Conservation (phyloP, 2,888 invertebrate species). For the Biston stratarius region DNA sequence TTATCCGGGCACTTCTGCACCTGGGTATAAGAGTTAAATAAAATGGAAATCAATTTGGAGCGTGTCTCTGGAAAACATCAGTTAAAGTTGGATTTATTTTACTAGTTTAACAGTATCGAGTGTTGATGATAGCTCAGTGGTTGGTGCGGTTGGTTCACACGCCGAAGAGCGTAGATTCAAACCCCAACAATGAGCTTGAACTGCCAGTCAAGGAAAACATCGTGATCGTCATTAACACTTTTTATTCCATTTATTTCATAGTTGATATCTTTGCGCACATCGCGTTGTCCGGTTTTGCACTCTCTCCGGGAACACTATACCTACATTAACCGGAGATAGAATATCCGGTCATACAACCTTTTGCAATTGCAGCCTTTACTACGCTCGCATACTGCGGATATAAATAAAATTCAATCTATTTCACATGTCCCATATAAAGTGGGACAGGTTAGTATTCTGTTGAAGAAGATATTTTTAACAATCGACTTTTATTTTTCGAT, state of each 20-base stretch:
- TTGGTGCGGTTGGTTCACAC: too few species aligned
- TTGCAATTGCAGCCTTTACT: slow-evolving; percentile 19
- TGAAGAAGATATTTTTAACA: slow-evolving; percentile 2
- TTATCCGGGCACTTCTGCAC: slow-evolving; percentile 49
- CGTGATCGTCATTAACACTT: too few species aligned
- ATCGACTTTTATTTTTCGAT: neutral
- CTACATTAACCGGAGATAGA: neutral
- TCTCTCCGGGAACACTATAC: slow-evolving; percentile 8
- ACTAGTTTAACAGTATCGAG: neutral
- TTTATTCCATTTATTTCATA: slow-evolving; percentile 33
- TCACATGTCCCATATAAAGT: slow-evolving; percentile 16
- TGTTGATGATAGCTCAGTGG: too few species aligned
- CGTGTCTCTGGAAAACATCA: slow-evolving; percentile 30
- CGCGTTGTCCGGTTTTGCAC: slow-evolving; percentile 26
- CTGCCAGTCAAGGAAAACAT: too few species aligned
- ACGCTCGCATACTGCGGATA: slow-evolving; percentile 3
- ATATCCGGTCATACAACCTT: neutral
- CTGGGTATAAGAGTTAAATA: slow-evolving; percentile 41
- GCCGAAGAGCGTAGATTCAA: too few species aligned
- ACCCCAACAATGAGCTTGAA: too few species aligned
- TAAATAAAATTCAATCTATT: slow-evolving; percentile 24
- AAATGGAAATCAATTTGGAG: slow-evolving; percentile 45
- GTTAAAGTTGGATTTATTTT: neutral
- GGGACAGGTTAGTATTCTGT: slow-evolving; percentile 1
- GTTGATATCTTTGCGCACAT: slow-evolving; percentile 23